A percentile compares a stretch with the other conserved stretches of the same genome.
phyloP scores from a whole-genome alignment of 2,888 invertebrate genomes.

The Meiosimyza platycephala region DNA sequence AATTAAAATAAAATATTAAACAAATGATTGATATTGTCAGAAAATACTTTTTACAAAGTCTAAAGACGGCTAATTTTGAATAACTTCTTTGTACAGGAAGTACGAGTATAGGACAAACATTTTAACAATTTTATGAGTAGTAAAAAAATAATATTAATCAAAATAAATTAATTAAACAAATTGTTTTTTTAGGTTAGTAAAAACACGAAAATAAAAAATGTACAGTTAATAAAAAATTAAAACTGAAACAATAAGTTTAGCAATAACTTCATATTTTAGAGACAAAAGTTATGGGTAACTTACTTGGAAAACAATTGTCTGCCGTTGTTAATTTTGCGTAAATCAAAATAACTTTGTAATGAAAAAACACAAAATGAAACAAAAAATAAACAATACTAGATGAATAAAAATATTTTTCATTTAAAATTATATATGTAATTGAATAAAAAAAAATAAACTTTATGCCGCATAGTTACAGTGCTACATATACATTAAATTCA shows the following conservation, averaged over 20 bases:
- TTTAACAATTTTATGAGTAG: not conserved
- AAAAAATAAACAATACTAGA: slow-evolving; percentile 38
- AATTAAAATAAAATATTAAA: not conserved
- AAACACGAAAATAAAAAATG: slow-evolving; percentile 34
- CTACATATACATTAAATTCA: no score
- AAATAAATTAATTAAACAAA: not conserved
- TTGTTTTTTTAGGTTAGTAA: not conserved
- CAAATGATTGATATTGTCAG: not conserved
- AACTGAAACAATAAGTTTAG: not conserved
- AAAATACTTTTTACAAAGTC: slow-evolving; percentile 10
- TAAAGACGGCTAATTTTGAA: not conserved
- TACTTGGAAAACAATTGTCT: slow-evolving; percentile 68
- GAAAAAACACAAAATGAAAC: slow-evolving; percentile 47
- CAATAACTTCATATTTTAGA: not conserved
- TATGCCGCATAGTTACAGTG: no score
- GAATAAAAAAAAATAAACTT: no score
- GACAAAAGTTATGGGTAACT: slow-evolving; percentile 53
- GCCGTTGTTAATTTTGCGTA: slow-evolving; percentile 63
- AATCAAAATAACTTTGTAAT: slow-evolving; percentile 62
- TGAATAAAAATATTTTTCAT: no score
- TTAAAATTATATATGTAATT: no score
- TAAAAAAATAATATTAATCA: not conserved
- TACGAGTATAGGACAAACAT: not conserved
- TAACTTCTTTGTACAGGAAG: slow-evolving; percentile 17
- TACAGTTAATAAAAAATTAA: slow-evolving; percentile 22